Percentiles rank a stretch among this genome's conserved stretches.
Evolutionary conservation across 2,113 vertebrate genomes (phyloP).

Genomic region (Passer montanus): DNA sequence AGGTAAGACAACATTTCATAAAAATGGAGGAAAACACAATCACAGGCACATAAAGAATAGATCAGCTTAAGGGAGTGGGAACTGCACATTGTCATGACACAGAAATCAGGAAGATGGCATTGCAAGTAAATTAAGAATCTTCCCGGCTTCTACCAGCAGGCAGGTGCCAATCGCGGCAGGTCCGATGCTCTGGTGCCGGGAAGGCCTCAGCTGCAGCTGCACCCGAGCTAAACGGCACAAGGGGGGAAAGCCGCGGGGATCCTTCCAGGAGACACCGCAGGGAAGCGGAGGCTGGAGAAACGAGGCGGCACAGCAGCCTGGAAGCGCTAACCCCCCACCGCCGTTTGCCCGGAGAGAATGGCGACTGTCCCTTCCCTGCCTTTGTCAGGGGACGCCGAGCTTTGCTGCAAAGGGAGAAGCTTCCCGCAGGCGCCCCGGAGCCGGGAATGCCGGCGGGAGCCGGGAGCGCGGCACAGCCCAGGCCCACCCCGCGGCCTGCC

Average conservation of each 20-base stretch:
- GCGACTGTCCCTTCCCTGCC: not conserved
- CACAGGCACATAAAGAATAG: not conserved
- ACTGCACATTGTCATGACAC: accelerated
- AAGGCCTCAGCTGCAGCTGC: not conserved
- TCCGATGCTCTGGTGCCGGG: accelerated
- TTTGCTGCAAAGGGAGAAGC: not conserved
- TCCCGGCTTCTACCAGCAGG: not conserved
- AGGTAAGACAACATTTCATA: not conserved
- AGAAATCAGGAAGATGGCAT: not conserved
- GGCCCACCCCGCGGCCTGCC: not conserved
- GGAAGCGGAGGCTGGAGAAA: not conserved
- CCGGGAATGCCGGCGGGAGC: not conserved
- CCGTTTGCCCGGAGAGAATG: accelerated
- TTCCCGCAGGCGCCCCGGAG: not conserved
- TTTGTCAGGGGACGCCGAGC: not conserved
- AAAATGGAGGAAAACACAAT: not conserved
- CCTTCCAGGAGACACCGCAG: not conserved
- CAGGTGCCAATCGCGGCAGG: not conserved
- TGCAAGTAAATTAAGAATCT: not conserved
- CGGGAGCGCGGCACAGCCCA: not conserved
- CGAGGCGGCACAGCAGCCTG: accelerated
- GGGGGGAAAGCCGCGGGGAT: not conserved
- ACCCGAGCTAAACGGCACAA: accelerated
- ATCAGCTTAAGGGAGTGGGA: accelerated
- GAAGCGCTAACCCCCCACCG: no score